Evolutionary conservation across 2,113 vertebrate genomes (phyloP), one percentile per base, ranked within the genome.

Genomic region (Atlantisia rogersi): DNA sequence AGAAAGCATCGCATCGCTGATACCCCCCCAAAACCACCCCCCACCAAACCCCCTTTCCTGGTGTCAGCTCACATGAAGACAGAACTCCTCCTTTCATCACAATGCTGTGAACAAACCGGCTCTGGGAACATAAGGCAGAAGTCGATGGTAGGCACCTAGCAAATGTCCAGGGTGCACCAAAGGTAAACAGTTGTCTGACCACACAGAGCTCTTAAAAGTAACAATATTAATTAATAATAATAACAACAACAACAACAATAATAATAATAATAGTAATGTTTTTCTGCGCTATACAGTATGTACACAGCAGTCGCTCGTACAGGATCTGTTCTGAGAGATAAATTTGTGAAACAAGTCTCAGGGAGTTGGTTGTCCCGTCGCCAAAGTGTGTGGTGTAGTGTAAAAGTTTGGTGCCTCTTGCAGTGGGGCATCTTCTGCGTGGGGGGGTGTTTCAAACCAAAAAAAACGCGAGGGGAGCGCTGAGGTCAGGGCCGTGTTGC

Each of bases 201-300:
- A 88, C 88, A 96, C 91, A 90, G 69, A 86, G 95, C 92, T 94
- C 96, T 77, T 88, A 92, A 97, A 90, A 98, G 98, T 97, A 98
- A 46, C 48, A 48, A 21, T 48, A 48, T 11, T 48, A 48, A 48
- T 48, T 48, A 48, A 48, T 48, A 21, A 48, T 88, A 97, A 98
- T 35, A 35, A 35, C 35, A 35, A 35, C 35, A 35, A 35, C 35
- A 35, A 35, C 35, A 35, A 35, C 35, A 35, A 35, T 35, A 35
- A 35, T 35, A 35, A 35, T 35, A 35, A 35, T 35, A 35, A 35
- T 97, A 98, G 98, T 96, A 97, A 98, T 97, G 94, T 95, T 87
- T 96, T 79, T 98, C 97, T 96, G 96, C 97, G 98, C 96, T 98
- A 97, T 97, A 98, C 97, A 98, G 96, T 98, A 98, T 98, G 98